Conservation (phyloP, 2,113 vertebrate genomes). For the Podilymbus podiceps region DNA sequence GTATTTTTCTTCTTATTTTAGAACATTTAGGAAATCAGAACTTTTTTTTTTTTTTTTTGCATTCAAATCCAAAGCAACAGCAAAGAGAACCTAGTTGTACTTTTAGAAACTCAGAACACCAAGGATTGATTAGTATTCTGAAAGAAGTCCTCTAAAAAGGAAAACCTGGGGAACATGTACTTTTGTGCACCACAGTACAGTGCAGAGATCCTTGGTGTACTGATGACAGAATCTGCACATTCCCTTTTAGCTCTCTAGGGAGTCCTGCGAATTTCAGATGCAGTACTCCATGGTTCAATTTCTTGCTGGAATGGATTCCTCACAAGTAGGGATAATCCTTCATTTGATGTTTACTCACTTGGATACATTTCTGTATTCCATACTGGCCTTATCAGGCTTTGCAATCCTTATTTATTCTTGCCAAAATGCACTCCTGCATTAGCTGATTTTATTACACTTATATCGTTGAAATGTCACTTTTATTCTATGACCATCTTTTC, state of each 20-base stretch:
- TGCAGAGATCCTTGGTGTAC: not conserved
- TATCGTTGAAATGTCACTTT: not conserved
- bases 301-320: conserved; percentile 70
- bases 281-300: conserved; percentile 59
- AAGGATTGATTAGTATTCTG: not conserved
- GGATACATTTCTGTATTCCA: conserved; percentile 64
- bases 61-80: not conserved
- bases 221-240: not conserved
- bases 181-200: not conserved
- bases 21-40: not conserved
- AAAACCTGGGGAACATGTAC: not conserved
- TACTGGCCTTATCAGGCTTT: conserved; percentile 13
- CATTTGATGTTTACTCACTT: conserved; percentile 72
- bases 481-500: not conserved
- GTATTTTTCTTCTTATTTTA: not conserved
- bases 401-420: conserved; percentile 14
- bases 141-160: not conserved
- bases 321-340: conserved; percentile 67
- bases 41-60: not conserved
- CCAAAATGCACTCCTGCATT: conserved; percentile 1
- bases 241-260: conserved; percentile 29
- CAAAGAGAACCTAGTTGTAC: not conserved
- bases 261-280: conserved; percentile 35
- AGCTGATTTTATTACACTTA: not conserved
- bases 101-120: not conserved